phyloP scores from a whole-genome alignment of 2,113 vertebrate genomes.

The Toxotes jaculatrix region DNA sequence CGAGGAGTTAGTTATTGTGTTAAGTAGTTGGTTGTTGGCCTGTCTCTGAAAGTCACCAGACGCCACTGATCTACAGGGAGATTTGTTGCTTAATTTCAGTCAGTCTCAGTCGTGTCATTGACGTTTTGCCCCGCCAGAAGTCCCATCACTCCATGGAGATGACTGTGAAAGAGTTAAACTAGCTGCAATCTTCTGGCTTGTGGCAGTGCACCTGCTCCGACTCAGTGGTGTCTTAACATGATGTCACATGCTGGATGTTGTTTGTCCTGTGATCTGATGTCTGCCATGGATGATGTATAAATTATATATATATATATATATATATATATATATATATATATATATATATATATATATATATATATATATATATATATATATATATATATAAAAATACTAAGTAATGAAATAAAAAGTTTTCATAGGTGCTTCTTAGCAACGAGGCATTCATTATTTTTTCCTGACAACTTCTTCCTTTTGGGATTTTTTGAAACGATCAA shows the following conservation, averaged over 20 bases:
- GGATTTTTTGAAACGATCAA: constrained; percentile 53
- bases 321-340: too few relatives aligned
- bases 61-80: neutral
- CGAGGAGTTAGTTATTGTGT: too few relatives aligned
- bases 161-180: constrained; percentile 44
- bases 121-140: neutral
- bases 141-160: constrained; percentile 1
- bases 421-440: constrained; percentile 8
- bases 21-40: too few relatives aligned
- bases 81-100: neutral
- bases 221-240: constrained; percentile 22
- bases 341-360: too few relatives aligned
- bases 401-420: constrained; percentile 12
- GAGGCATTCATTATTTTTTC: constrained; percentile 8
- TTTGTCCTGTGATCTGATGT: constrained; percentile 28
- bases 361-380: too few relatives aligned
- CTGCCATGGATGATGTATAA: constrained; percentile 25
- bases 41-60: too few relatives aligned
- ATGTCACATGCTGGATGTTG: constrained; percentile 28
- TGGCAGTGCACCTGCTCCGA: constrained; percentile 61
- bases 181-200: constrained; percentile 38
- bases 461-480: constrained; percentile 38
- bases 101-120: neutral
- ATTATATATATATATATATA: too few relatives aligned
- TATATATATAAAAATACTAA: neutral